Percentiles rank a stretch among this genome's conserved stretches.
phyloP scores from a whole-genome alignment of 2,113 vertebrate genomes.

The Danionella cerebrum region DNA sequence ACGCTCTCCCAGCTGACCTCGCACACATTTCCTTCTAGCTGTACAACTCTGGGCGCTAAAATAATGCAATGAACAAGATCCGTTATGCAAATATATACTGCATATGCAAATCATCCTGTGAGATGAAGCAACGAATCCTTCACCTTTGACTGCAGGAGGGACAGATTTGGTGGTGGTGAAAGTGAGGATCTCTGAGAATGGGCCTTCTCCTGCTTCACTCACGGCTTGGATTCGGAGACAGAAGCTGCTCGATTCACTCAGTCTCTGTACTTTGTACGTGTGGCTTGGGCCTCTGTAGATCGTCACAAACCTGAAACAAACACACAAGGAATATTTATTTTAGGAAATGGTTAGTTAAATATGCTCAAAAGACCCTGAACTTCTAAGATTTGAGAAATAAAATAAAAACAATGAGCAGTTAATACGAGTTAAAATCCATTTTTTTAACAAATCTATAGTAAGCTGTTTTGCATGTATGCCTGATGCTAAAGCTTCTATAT shows the following conservation, averaged over 20 bases:
- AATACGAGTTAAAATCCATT: not conserved
- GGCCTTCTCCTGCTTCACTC: slow-evolving; percentile 85
- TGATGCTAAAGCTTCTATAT: no score
- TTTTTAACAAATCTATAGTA: no score
- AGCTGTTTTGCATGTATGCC: no score
- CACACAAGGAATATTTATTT: not conserved
- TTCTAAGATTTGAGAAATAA: no score
- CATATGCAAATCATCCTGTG: no score
- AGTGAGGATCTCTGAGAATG: slow-evolving; percentile 82
- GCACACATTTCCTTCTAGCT: slow-evolving; percentile 86
- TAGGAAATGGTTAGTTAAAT: no score
- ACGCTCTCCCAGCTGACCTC: slow-evolving; percentile 89
- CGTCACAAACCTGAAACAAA: slow-evolving; percentile 75
- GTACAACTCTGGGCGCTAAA: slow-evolving; percentile 84
- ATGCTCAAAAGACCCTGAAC: no score
- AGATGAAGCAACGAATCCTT: not conserved
- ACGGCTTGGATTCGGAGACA: slow-evolving; percentile 90
- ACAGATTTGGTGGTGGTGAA: slow-evolving; percentile 92
- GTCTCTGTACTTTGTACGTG: slow-evolving; percentile 92
- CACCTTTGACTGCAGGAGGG: slow-evolving; percentile 89
- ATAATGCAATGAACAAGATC: no score
- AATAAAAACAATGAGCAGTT: no score
- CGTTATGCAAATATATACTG: no score
- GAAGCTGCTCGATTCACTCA: slow-evolving; percentile 86
- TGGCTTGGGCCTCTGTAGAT: slow-evolving; percentile 95